Base-by-base conservation (phyloP, 1,140 invertebrate species). In the Brachionus calyciflorus region DNA sequence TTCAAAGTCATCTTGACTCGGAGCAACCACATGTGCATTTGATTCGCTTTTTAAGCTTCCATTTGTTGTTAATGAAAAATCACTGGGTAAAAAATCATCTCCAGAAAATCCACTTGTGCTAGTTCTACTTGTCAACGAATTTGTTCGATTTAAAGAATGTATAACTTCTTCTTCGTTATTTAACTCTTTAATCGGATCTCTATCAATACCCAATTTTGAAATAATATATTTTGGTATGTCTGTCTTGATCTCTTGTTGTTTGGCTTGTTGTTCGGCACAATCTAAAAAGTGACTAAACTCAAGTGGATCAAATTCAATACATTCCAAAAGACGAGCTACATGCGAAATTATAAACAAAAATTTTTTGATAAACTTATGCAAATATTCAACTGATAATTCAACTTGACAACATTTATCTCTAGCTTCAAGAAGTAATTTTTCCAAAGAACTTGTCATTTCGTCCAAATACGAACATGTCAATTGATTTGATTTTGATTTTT, bases 171-270 rank as follows among this genome's bases (percentile, higher is more conserved):
- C 60, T 24, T 65, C 60, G 3, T 24, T 26, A 26, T 41, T 60
- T 19, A 76, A 78, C 81, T 82, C 85, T 78, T 91, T 91, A 79
- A 96, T 89, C 1, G 93, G 93, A 88, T 97, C 94, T 79, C 93
- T 89, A 81, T 93, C 96, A 9, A 99, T 88, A 0, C 95, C 95
- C 69, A 99, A 86, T 86, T 99, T 98, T 80, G 90, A 91, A 80
- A 98, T 94, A 60, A 99, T 98, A 85, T 99, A 99, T 84, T 96
- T 92, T 24, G 96, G 96, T 84, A 99, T 93, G 85, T 98, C 96
- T 3, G 84, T 79, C 12, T 78, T 55, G 26, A 77, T 75, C 21
- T 65, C 60, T 46, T 86, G 88, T 84, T 83, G 79, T 60, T 94
- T 93, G 0, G 93, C 94, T 83, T 98, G 93, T 4, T 95, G 95